These are phyloP conservation scores for Euleptes europaea DNA, from an alignment of 2,113 vertebrate genomes.

Conservation along the genomic window DNA sequence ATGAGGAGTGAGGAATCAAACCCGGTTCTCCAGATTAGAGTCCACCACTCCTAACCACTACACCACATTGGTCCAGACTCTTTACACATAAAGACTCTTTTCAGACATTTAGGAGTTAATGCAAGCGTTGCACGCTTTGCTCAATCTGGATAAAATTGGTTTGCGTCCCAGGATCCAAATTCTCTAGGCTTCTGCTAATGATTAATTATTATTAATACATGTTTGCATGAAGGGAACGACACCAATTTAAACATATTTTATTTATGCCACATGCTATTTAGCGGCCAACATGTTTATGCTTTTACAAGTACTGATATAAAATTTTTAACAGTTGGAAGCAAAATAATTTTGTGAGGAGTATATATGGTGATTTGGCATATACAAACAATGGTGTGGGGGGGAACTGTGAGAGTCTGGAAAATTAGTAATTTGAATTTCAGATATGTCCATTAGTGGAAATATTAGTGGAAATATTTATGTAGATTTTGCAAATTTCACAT, in stretches of 20 bases:
- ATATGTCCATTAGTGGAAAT: not conserved
- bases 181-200: constrained; percentile 6
- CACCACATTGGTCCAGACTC: no score
- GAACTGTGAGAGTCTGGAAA: not conserved
- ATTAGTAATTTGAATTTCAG: not conserved
- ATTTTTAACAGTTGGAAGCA: not conserved
- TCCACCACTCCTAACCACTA: no score
- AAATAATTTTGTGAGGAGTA: not conserved
- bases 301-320: not conserved
- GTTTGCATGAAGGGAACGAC: not conserved
- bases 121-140: not conserved
- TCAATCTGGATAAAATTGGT: not conserved
- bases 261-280: not conserved
- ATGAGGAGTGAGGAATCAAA: no score
- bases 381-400: not conserved
- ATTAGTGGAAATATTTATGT: not conserved
- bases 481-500: not conserved
- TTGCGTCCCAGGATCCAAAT: not conserved
- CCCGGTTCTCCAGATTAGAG: no score
- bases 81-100: not conserved
- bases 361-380: not conserved
- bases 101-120: not conserved
- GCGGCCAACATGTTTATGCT: not conserved
- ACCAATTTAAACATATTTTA: not conserved
- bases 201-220: fast-evolving